Conservation (phyloP, 2,113 vertebrate species). For the Puffinus mauretanicus region DNA sequence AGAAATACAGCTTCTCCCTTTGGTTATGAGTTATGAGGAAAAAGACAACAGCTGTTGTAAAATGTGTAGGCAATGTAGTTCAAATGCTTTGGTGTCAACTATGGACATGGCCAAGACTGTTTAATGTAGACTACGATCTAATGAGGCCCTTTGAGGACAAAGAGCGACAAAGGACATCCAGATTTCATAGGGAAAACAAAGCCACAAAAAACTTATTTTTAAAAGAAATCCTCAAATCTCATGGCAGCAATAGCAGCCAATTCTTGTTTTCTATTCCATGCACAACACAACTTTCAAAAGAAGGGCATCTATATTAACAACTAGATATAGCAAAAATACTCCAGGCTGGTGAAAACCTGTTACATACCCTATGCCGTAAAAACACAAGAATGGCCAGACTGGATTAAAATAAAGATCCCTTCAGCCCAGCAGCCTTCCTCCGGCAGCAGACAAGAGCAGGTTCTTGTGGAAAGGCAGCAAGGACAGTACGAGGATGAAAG, state of each 20-base stretch:
- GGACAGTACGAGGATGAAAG: neutral
- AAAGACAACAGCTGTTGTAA: neutral
- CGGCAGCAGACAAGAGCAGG: neutral
- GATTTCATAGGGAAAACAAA: neutral
- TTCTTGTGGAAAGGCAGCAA: neutral
- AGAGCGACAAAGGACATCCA: neutral
- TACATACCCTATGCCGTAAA: neutral
- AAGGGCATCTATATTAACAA: neutral
- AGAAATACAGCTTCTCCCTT: neutral
- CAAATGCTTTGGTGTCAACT: neutral
- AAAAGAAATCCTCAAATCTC: neutral
- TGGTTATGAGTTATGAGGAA: neutral
- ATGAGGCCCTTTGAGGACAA: neutral
- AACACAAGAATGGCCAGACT: neutral
- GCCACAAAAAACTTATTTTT: neutral
- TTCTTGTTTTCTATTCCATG: neutral
- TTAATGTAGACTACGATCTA: neutral
- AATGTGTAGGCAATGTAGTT: neutral
- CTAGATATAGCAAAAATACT: neutral
- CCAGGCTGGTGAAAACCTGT: fast-evolving
- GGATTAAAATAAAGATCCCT: neutral
- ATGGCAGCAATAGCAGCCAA: neutral
- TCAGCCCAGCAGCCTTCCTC: neutral
- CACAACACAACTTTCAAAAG: neutral
- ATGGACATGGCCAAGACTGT: neutral